Evolutionary conservation across 37 sponge, comb jelly and placozoan species (phyloP).

Genomic region (Petrosia ficiformis): DNA sequence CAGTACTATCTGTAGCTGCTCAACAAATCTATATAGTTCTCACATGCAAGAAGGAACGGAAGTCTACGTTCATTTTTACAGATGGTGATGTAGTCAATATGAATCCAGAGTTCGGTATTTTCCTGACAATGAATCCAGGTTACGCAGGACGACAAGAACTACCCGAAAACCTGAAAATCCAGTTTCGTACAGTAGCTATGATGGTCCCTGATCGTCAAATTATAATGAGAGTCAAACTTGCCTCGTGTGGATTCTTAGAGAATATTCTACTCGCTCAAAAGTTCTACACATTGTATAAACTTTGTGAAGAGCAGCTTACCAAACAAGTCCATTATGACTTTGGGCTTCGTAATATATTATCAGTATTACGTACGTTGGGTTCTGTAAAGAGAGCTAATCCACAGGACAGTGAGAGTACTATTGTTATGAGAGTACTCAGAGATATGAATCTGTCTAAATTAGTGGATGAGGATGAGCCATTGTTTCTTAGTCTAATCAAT

Average conservation of each 20-base stretch:
- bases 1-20: constrained; percentile 98
- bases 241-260: constrained; percentile 94
- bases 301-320: constrained; percentile 97
- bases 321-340: constrained; percentile 99
- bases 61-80: constrained; percentile 89
- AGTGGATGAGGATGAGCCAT: constrained; percentile 98
- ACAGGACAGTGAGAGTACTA: constrained; percentile 89
- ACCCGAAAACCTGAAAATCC: constrained; percentile 96
- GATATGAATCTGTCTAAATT: constrained; percentile 99
- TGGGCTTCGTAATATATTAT: constrained; percentile 96
- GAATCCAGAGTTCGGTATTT: constrained; percentile 98
- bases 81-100: constrained; percentile 94
- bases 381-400: constrained; percentile 85
- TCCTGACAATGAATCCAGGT: constrained; percentile 99
- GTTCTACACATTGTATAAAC: constrained; percentile 95
- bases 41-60: constrained; percentile 95
- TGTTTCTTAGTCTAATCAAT: constrained; percentile 91
- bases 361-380: constrained; percentile 95
- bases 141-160: constrained; percentile 98
- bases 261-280: constrained; percentile 87
- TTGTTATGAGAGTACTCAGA: constrained; percentile 95
- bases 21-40: constrained; percentile 96
- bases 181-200: constrained; percentile 98
- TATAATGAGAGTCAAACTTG: constrained; percentile 95
- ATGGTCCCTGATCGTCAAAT: constrained; percentile 99